Evolutionary conservation across 1,140 invertebrate genomes (phyloP).

Genomic region (Amyelois transitella): DNA sequence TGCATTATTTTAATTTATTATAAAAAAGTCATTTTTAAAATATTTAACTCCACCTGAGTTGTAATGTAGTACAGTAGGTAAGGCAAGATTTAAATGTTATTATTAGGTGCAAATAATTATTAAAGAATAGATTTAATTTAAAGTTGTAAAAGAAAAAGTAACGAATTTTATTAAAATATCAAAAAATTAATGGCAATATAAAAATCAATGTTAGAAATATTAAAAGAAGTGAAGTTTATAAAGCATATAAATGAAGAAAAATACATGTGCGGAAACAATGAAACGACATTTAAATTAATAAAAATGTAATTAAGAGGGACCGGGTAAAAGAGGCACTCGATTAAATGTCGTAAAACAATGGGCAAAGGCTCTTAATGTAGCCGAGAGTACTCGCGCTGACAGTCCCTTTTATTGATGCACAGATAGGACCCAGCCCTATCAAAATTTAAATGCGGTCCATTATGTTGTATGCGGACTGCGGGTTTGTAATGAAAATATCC

Average conservation of each 20-base stretch:
- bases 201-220: not conserved
- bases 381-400: slow-evolving; percentile 24
- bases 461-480: slow-evolving; percentile 22
- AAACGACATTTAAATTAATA: slow-evolving; percentile 20
- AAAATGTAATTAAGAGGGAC: slow-evolving; percentile 19
- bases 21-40: too few species aligned
- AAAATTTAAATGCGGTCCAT: slow-evolving; percentile 42
- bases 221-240: not conserved
- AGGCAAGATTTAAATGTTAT: too few species aligned
- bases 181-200: too few species aligned
- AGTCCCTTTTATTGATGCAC: slow-evolving; percentile 34
- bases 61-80: too few species aligned
- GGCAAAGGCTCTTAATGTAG: slow-evolving; percentile 29
- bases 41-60: too few species aligned
- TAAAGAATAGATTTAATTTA: too few species aligned
- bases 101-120: too few species aligned
- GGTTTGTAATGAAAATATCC: slow-evolving; percentile 30
- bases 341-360: slow-evolving; percentile 38
- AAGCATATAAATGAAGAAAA: not conserved
- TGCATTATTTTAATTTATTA: too few species aligned
- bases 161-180: too few species aligned
- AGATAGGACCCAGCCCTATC: slow-evolving; percentile 30
- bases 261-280: not conserved
- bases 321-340: slow-evolving; percentile 19
- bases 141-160: too few species aligned